These are phyloP conservation scores for Microplitis manilae DNA, from an alignment of 2,888 invertebrate genomes.

Conservation along the genomic window DNA sequence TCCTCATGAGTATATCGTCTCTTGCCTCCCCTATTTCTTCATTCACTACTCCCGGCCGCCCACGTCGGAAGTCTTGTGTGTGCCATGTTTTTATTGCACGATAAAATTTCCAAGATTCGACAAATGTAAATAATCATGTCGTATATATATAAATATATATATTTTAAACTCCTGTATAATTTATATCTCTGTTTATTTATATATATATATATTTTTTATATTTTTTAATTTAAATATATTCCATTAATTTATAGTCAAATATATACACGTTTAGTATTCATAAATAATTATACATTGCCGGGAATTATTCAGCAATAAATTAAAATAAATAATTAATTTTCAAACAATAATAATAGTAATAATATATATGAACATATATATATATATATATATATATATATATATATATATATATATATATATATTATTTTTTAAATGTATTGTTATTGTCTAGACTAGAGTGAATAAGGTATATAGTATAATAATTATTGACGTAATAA, in stretches of 20 bases:
- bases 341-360: constrained; percentile 5
- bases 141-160: background rate
- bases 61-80: constrained; percentile 38
- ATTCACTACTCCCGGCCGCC: constrained; percentile 35
- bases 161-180: background rate
- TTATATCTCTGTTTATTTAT: background rate
- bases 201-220: background rate
- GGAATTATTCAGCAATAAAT: constrained; percentile 8
- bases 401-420: background rate
- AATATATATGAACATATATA: no score
- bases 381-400: background rate
- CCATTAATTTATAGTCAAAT: background rate
- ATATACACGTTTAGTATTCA: background rate
- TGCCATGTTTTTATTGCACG: constrained; percentile 17
- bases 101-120: constrained; percentile 36
- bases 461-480: background rate
- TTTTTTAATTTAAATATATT: background rate
- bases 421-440: constrained; percentile 1
- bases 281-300: constrained; percentile 3
- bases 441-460: constrained; percentile 11
- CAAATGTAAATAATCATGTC: constrained; percentile 24
- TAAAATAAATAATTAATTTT: constrained; percentile 14
- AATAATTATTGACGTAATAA: constrained; percentile 4
- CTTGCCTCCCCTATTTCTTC: constrained; percentile 45
- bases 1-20: constrained; percentile 17